phyloP scores from a whole-genome alignment of 2,888 invertebrate genomes.

The Lasioglossum villosulum region DNA sequence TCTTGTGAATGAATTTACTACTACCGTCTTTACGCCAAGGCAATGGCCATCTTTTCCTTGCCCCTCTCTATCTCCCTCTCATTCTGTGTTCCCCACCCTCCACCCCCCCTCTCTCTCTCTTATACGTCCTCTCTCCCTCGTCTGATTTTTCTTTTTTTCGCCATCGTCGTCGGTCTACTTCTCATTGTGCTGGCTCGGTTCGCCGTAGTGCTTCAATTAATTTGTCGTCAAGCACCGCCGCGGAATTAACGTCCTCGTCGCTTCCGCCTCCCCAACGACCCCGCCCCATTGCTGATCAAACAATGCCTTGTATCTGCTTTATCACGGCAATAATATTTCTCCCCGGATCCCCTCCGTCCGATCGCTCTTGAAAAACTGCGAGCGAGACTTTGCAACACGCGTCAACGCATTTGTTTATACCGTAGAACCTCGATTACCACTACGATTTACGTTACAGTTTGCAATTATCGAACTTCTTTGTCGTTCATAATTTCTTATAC shows the following conservation, averaged over 20 bases:
- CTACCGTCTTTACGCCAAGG: conserved; percentile 65
- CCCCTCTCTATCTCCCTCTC: conserved; percentile 33
- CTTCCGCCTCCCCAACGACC: conserved; percentile 24
- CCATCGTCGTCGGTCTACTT: conserved; percentile 38
- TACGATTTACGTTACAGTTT: too few relatives aligned
- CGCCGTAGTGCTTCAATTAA: conserved; percentile 47
- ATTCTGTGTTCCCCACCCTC: conserved; percentile 30
- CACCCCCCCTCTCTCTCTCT: background rate
- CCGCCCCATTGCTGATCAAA: background rate
- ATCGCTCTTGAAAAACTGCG: background rate
- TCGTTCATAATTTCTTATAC: too few relatives aligned
- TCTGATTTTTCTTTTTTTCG: conserved; percentile 7
- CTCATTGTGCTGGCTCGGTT: conserved; percentile 35
- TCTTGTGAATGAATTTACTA: conserved; percentile 79
- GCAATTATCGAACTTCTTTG: too few relatives aligned
- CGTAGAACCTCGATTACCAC: too few relatives aligned
- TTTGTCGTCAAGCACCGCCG: conserved; percentile 44
- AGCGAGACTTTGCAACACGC: background rate
- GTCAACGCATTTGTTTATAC: background rate
- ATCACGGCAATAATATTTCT: conserved; percentile 5
- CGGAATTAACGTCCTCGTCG: conserved; percentile 53
- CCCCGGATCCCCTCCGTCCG: background rate
- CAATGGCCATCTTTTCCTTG: conserved; percentile 35
- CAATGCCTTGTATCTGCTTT: conserved; percentile 3
- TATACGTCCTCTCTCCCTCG: background rate